Evolutionary conservation across 2,888 invertebrate species (phyloP).

Genomic region (Pristionchus entomophagus): DNA sequence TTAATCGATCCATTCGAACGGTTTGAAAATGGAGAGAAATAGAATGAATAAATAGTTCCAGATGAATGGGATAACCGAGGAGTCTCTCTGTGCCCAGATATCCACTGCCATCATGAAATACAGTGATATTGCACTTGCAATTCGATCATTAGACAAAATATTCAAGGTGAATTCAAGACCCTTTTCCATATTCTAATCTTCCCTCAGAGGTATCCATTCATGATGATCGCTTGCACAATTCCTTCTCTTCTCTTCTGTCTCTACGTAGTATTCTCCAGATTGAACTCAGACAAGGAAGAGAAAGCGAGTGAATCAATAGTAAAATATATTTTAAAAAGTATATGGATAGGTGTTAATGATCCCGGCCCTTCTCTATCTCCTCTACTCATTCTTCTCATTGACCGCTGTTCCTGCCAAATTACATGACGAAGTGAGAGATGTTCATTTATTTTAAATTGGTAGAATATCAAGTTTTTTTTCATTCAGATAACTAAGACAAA

Average conservation of each 20-base stretch:
- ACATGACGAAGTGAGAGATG: conserved; percentile 2
- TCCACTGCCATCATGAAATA: conserved; percentile 19
- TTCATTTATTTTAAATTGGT: neutral
- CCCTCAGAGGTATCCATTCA: neutral
- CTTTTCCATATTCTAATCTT: neutral
- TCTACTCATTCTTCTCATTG: conserved; percentile 38
- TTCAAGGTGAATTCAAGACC: neutral
- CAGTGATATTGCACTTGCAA: neutral
- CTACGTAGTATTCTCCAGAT: conserved; percentile 13
- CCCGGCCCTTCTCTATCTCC: conserved; percentile 32
- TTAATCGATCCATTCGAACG: conserved; percentile 27
- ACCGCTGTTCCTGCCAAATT: conserved; percentile 9
- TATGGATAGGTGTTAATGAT: conserved; percentile 20
- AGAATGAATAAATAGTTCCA: neutral
- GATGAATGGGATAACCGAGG: conserved; percentile 11
- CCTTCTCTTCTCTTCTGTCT: conserved; percentile 25
- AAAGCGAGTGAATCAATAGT: too few relatives aligned
- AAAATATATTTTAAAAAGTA: too few relatives aligned
- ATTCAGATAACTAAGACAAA: conserved; percentile 27
- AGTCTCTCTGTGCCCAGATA: neutral
- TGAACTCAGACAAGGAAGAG: conserved; percentile 20
- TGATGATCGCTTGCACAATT: conserved; percentile 31
- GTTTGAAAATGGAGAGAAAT: neutral
- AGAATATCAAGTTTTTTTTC: too few relatives aligned
- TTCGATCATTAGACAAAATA: conserved; percentile 5